These are phyloP conservation scores for Enteromius paludinosus DNA, from an alignment of 2,797 vertebrate genomes.

Conservation along the genomic window DNA sequence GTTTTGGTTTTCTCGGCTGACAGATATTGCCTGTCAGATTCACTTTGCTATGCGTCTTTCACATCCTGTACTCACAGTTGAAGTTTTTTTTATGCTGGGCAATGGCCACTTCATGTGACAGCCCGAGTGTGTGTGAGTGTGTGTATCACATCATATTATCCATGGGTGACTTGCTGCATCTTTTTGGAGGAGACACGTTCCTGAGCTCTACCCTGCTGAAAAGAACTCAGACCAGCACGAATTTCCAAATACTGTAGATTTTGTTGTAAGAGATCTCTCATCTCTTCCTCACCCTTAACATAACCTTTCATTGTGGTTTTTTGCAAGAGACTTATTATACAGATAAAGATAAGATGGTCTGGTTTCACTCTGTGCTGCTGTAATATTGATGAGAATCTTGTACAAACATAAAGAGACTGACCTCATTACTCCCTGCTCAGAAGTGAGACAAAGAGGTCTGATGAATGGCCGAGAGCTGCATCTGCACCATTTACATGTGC, in stretches of 20 bases:
- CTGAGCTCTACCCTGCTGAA: not conserved
- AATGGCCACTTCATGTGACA: conserved; percentile 25
- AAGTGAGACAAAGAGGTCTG: conserved; percentile 14
- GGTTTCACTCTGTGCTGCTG: conserved; percentile 60
- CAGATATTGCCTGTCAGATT: not conserved
- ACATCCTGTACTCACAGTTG: conserved; percentile 22
- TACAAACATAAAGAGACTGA: conserved; percentile 64
- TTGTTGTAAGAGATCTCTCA: not conserved
- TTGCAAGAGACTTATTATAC: not conserved
- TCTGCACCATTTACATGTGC: conserved; percentile 45
- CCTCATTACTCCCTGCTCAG: conserved; percentile 53
- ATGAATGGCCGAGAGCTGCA: conserved; percentile 27
- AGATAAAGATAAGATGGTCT: not conserved
- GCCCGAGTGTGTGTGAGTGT: not conserved
- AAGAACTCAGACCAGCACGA: not conserved
- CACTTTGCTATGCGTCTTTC: conserved; percentile 15
- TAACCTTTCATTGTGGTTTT: not conserved
- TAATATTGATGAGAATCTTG: conserved; percentile 70
- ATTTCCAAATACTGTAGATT: not conserved
- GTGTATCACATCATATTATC: conserved; percentile 12
- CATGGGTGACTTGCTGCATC: conserved; percentile 7
- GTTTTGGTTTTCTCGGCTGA: not conserved
- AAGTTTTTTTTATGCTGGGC: not conserved
- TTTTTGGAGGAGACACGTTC: not conserved
- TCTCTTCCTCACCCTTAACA: not conserved